Conservation (phyloP, 1,140 invertebrate genomes). For the Aphaenogaster ashmeadi region DNA sequence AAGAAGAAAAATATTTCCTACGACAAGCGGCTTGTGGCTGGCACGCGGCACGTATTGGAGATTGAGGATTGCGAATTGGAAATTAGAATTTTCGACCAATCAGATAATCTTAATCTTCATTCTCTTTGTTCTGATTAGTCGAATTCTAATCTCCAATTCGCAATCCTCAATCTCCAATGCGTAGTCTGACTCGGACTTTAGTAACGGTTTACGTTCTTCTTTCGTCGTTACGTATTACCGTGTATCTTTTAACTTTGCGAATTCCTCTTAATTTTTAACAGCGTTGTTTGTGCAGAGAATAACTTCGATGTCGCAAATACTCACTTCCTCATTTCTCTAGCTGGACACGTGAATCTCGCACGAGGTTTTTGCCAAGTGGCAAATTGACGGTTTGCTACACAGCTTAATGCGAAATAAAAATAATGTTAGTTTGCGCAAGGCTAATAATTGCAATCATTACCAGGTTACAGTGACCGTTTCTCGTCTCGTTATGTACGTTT, state of each 20-base stretch:
- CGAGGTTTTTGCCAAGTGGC: not conserved
- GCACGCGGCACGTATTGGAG: too few species aligned
- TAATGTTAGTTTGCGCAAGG: conserved; percentile 31
- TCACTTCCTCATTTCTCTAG: conserved; percentile 38
- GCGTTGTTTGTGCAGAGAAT: not conserved
- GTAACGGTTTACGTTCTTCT: not conserved
- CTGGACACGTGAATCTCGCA: not conserved
- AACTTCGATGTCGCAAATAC: conserved; percentile 10
- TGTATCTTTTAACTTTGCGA: not conserved
- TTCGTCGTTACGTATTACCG: not conserved
- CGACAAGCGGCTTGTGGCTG: not conserved
- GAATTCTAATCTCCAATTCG: too few species aligned
- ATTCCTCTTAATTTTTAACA: not conserved
- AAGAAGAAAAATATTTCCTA: not conserved
- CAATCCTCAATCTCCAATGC: too few species aligned
- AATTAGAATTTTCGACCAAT: too few species aligned
- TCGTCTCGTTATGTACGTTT: not conserved
- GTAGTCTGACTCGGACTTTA: not conserved
- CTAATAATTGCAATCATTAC: conserved; percentile 59
- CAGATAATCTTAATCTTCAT: too few species aligned
- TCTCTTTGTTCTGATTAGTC: too few species aligned
- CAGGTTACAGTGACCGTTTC: conserved; percentile 12
- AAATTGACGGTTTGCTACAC: conserved; percentile 43
- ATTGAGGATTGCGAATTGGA: too few species aligned
- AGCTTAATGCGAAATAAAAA: not conserved